Conservation (phyloP, 2,888 invertebrate species). For the Gastracanthus pulcherrimus region DNA sequence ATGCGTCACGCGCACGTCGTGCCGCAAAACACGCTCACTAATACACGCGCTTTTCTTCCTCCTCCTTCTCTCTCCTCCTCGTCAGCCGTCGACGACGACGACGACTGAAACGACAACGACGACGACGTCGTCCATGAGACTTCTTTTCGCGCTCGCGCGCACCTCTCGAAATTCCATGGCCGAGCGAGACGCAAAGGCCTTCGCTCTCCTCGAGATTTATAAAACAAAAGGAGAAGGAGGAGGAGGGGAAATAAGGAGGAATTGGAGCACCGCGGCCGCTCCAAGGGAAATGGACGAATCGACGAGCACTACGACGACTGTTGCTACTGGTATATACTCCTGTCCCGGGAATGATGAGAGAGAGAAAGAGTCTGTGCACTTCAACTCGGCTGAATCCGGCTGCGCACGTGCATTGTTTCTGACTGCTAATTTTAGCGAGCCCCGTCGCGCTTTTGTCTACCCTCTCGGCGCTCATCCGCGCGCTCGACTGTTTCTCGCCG, state of each 20-base stretch:
- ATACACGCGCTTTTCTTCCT: conserved; percentile 24
- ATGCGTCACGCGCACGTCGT: not conserved
- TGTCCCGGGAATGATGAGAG: conserved; percentile 15
- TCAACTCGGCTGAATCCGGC: conserved; percentile 71
- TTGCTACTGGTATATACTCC: too few relatives aligned
- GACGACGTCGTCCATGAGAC: not conserved
- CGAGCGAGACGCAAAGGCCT: not conserved
- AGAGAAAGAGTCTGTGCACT: conserved; percentile 59
- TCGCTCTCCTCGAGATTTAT: conserved; percentile 1
- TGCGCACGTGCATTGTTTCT: conserved; percentile 74
- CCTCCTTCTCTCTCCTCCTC: not conserved
- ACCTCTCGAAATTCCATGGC: not conserved
- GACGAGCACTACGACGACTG: too few relatives aligned
- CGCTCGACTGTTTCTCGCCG: not conserved
- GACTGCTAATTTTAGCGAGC: conserved; percentile 73
- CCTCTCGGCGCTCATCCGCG: conserved; percentile 60
- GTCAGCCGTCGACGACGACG: not conserved
- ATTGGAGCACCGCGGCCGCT: conserved; percentile 38
- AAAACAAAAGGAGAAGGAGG: conserved; percentile 34
- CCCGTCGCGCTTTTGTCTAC: conserved; percentile 73
- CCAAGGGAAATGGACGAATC: conserved; percentile 2
- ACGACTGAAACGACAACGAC: not conserved
- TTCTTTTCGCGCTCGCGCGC: conserved; percentile 39
- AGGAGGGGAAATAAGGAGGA: conserved; percentile 50
- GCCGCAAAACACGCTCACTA: conserved; percentile 60